Evolutionary conservation across 2,113 vertebrate genomes (phyloP).

Genomic region (Scolopax mira): DNA sequence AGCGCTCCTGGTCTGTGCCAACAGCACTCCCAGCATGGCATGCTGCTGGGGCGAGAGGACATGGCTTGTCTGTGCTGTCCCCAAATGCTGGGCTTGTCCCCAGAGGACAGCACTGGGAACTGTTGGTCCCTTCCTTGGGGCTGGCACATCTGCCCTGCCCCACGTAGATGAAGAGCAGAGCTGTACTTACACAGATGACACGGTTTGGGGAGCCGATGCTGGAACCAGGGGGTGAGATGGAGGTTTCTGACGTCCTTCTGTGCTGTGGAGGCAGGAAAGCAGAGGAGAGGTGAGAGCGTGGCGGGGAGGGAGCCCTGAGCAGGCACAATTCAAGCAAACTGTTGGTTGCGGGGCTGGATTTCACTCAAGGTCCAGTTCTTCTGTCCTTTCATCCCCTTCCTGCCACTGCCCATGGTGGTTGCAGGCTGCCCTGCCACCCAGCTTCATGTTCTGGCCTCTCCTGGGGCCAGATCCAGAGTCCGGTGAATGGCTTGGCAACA

Average conservation of each 20-base stretch:
- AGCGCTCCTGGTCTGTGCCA: not conserved
- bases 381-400: not conserved
- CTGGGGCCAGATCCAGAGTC: not conserved
- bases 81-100: not conserved
- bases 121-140: not conserved
- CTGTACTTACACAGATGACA: slow-evolving; percentile 93
- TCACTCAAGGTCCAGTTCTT: not conserved
- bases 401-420: not conserved
- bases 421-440: not conserved
- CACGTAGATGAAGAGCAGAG: accelerated
- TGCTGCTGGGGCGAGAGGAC: not conserved
- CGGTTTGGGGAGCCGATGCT: slow-evolving; percentile 94
- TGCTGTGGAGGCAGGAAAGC: slow-evolving; percentile 79
- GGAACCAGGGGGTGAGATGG: slow-evolving; percentile 95
- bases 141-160: accelerated
- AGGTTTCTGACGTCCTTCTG: slow-evolving; percentile 93
- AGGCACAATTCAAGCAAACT: not conserved
- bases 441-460: not conserved
- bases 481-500: not conserved
- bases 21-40: accelerated
- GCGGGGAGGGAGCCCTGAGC: not conserved
- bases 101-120: not conserved
- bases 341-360: not conserved
- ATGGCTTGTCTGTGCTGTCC: accelerated
- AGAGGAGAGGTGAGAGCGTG: not conserved